Base-by-base conservation (phyloP, 2,113 vertebrate species). In the Toxotes chatareus region DNA sequence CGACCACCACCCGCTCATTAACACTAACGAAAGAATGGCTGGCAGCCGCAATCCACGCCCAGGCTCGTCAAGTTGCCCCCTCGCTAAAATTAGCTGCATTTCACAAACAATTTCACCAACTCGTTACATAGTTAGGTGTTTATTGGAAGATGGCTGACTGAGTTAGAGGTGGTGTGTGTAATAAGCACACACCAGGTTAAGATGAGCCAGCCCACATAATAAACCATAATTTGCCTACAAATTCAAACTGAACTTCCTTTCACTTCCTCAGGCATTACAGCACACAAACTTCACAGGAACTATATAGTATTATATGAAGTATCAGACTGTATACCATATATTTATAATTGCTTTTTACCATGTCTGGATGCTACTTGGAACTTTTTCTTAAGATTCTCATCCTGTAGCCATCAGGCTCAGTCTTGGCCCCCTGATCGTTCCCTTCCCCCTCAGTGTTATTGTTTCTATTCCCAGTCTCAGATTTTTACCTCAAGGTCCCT, bases 71-170 rank as follows among this genome's bases (percentile, higher is more conserved):
- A 89, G 80, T 74, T 60, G 74, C 83, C 80, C 80, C 80, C 76
- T 80, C 44, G 77, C 78, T 59, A 86, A 93, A 94, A 95, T 95
- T 93, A 94, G 90, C 92, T 86, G 74, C 90, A 81, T 94, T 95
- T 94, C 90, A 91, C 93, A 94, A 94, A 94, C 92, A 92, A 93
- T 95, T 95, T 95, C 93, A 88, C 88, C 76, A 88, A 91, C 84
- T 92, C 89, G 89, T 94, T 94, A 91, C 84, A 65, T 81, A 91
- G 88, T 88, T 81, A 92, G 93, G 94, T 93, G 93, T 94, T 95
- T 94, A 94, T 93, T 93, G 93, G 92, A 89, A 93, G 91, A 94
- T 93, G 88, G 87, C 80, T 67, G 89, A 85, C 89, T 65, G 85
- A 80, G 88, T 90, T 53, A 12, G 80, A 86, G 84, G 87, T 81